These are phyloP conservation scores for Drosophila rellima DNA, from an alignment of 2,888 invertebrate species.

Conservation along the genomic window DNA sequence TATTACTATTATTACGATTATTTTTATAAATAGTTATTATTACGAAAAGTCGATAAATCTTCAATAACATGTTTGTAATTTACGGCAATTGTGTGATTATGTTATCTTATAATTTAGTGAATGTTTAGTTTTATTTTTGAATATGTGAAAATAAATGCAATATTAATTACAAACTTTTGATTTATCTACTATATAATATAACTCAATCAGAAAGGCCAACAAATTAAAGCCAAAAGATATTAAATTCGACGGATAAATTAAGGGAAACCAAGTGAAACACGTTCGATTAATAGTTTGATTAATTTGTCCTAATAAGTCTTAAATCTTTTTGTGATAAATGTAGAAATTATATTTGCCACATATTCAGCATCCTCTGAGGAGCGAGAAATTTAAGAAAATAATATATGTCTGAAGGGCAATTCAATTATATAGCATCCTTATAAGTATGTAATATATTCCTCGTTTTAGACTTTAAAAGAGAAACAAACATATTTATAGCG, in stretches of 20 bases:
- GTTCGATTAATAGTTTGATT: slow-evolving; percentile 7
- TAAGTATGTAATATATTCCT: slow-evolving; percentile 34
- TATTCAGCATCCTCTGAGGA: slow-evolving; percentile 65
- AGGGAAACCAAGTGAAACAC: slow-evolving; percentile 1
- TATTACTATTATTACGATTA: slow-evolving; percentile 65
- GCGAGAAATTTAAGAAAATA: slow-evolving; percentile 29
- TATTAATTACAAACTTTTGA: slow-evolving; percentile 31
- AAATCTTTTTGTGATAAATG: slow-evolving; percentile 55
- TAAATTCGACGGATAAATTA: slow-evolving; percentile 7
- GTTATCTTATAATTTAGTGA: slow-evolving; percentile 56
- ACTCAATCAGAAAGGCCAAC: slow-evolving; percentile 26
- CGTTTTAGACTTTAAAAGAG: slow-evolving; percentile 16
- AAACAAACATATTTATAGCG: slow-evolving; percentile 28
- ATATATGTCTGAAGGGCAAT: slow-evolving; percentile 20
- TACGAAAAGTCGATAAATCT: slow-evolving; percentile 40
- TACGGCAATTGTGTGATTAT: slow-evolving; percentile 57
- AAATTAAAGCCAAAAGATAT: slow-evolving; percentile 29
- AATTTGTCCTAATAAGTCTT: slow-evolving; percentile 37
- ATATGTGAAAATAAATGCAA: slow-evolving; percentile 65
- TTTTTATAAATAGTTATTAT: slow-evolving; percentile 24
- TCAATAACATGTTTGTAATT: slow-evolving; percentile 47
- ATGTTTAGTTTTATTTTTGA: slow-evolving; percentile 31
- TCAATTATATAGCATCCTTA: slow-evolving; percentile 6
- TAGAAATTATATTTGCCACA: slow-evolving; percentile 52
- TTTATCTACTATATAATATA: background rate